Conservation (phyloP, 1,140 invertebrate genomes). For the Campoletis sonorensis region DNA sequence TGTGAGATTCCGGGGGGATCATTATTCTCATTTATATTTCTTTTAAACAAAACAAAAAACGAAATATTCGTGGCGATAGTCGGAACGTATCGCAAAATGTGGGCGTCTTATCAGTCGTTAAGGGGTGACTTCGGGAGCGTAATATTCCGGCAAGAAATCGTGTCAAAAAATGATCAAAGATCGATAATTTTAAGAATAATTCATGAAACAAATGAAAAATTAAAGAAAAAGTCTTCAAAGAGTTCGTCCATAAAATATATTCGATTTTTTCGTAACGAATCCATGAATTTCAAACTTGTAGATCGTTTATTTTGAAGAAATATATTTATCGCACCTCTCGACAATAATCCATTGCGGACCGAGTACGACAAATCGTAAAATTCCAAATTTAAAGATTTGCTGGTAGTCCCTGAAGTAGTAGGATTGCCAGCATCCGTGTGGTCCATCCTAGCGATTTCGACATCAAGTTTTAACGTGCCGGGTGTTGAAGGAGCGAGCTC, state of each 20-base stretch:
- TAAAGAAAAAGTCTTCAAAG: too few relatives aligned
- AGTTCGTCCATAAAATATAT: too few relatives aligned
- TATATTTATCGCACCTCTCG: conserved; percentile 56
- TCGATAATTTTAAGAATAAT: not conserved
- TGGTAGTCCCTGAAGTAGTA: conserved; percentile 19
- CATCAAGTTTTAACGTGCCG: not conserved
- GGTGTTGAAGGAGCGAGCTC: not conserved
- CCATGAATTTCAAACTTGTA: too few relatives aligned
- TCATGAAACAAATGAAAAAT: not conserved
- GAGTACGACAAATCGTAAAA: conserved; percentile 64
- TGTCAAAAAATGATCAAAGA: not conserved
- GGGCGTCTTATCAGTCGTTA: not conserved
- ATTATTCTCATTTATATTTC: not conserved
- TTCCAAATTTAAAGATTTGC: conserved; percentile 59
- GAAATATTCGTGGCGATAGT: conserved; percentile 6
- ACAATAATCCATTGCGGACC: conserved; percentile 58
- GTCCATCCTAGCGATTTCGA: conserved; percentile 9
- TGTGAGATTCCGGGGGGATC: not conserved
- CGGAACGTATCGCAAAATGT: not conserved
- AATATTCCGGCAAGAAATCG: not conserved
- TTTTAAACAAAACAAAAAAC: not conserved
- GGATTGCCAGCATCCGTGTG: conserved; percentile 1
- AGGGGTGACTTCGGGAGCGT: not conserved
- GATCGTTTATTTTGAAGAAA: not conserved
- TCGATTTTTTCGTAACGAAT: too few relatives aligned